Conservation (phyloP, 2,797 vertebrate genomes). For the Macropodus opercularis region DNA sequence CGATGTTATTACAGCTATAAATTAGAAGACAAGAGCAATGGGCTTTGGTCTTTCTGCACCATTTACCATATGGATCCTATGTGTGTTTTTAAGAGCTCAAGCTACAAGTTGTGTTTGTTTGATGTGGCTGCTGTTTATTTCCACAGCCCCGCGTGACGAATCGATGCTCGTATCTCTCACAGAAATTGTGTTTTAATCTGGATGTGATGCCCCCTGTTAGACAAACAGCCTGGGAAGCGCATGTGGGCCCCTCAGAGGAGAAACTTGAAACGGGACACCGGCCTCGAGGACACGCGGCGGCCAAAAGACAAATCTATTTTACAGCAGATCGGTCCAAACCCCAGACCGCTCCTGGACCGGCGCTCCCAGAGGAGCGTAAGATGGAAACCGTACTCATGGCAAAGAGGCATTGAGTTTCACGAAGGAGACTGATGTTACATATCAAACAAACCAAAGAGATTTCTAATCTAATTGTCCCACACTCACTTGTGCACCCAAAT, state of each 20-base stretch:
- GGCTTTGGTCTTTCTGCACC: not conserved
- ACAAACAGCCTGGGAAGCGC: conserved; percentile 55
- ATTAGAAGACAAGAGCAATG: conserved; percentile 28
- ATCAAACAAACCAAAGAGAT: conserved; percentile 84
- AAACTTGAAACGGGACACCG: conserved; percentile 69
- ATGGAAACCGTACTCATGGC: conserved; percentile 61
- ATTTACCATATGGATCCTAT: not conserved
- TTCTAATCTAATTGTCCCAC: conserved; percentile 80
- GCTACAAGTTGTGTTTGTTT: conserved; percentile 6
- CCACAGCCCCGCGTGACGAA: conserved; percentile 48
- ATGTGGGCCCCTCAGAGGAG: conserved; percentile 43
- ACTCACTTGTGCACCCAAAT: conserved; percentile 79
- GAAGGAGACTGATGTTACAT: conserved; percentile 81
- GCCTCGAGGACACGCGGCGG: conserved; percentile 40
- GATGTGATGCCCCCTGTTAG: conserved; percentile 55
- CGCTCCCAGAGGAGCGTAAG: conserved; percentile 59
- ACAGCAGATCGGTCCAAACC: conserved; percentile 57
- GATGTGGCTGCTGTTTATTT: conserved; percentile 38
- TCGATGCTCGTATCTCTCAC: conserved; percentile 69
- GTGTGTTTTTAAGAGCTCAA: not conserved
- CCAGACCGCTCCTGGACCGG: conserved; percentile 46
- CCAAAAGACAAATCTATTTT: conserved; percentile 65
- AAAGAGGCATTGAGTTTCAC: conserved; percentile 78
- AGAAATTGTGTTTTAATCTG: conserved; percentile 75
- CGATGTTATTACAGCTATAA: conserved; percentile 43